Evolutionary conservation across 1,140 invertebrate species (phyloP), one percentile per base, ranked within the genome.

Genomic region (Sycophila sp.): DNA sequence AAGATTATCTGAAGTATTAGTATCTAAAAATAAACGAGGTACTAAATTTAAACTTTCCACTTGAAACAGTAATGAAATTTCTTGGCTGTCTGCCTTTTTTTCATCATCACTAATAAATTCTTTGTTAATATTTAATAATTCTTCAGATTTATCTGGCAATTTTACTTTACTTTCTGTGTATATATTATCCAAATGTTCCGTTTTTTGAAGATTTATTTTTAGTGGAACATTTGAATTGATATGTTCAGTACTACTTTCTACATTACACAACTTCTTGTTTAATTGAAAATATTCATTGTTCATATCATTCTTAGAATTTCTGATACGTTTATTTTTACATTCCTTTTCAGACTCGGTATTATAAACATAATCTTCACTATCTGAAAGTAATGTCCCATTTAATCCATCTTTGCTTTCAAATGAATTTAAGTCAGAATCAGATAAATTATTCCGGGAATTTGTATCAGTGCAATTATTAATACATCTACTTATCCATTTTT

Each of bases 291-390:
- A 22, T 26, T 13, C 19, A 49, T 62, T 38, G 30, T 19, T 1
- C 1, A 65, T 17, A 38, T 34, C 40, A 19, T 72, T 72, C 10
- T 68, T 79, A 2, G 74, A 76, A 67, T 84, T 85, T 75, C 82
- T 73, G 8, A 80, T 75, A 34, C 83, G 79, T 64, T 85, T 86
- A n/a, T 71, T 80, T n/a, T 60, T 73, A 36, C 60, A 51, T 17
- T 84, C 83, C 26, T 88, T 87, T 77, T 92, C 91, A 36, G 89
- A 89, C 80, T 91, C 90, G 84, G 89, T 91, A 66, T 89, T 89
- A 78, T 87, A 90, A 53, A 92, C 86, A 84, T 89, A 89, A 78
- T 93, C 91, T 67, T 84, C 83, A 56, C 83, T 78, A 11, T 85
- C 82, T 0, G 79, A 11, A 8, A n/a, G n/a, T n/a, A n/a, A 15